phyloP scores from a whole-genome alignment of 2,113 vertebrate genomes.

The Nibea albiflora region DNA sequence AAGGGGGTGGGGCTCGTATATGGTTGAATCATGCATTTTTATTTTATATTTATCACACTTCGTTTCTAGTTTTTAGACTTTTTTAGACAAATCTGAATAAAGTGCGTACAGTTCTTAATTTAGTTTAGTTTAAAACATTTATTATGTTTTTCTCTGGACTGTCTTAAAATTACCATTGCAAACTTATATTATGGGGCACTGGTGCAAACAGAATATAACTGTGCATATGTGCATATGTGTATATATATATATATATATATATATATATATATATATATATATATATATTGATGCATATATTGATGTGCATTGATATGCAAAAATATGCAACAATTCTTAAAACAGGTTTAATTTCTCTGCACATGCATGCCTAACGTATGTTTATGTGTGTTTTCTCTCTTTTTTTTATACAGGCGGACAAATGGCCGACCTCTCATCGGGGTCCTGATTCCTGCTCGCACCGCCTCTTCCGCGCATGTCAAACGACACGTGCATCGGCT shows the following conservation, averaged over 20 bases:
- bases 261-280: too few species aligned
- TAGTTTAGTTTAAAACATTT: neutral
- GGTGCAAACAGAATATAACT: too few species aligned
- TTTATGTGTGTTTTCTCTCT: too few species aligned
- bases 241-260: too few species aligned
- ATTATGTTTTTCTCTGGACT: neutral
- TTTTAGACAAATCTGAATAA: neutral
- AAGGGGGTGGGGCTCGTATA: conserved; percentile 57
- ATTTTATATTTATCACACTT: neutral
- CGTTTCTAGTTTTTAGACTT: neutral
- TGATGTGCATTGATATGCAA: too few species aligned
- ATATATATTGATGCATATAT: too few species aligned
- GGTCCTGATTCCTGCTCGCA: conserved; percentile 37
- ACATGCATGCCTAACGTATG: too few species aligned
- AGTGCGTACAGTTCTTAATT: neutral
- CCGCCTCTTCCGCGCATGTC: conserved; percentile 49
- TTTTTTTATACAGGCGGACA: conserved; percentile 63
- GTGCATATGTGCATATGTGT: too few species aligned
- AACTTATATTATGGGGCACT: too few species aligned
- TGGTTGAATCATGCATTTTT: conserved; percentile 7
- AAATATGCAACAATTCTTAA: too few species aligned
- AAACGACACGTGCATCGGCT: conserved; percentile 75
- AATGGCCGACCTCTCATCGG: neutral
- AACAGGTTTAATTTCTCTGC: too few species aligned
- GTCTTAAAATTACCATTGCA: neutral